phyloP scores from a whole-genome alignment of 2,113 vertebrate species.

The Vulpes ferrilata region DNA sequence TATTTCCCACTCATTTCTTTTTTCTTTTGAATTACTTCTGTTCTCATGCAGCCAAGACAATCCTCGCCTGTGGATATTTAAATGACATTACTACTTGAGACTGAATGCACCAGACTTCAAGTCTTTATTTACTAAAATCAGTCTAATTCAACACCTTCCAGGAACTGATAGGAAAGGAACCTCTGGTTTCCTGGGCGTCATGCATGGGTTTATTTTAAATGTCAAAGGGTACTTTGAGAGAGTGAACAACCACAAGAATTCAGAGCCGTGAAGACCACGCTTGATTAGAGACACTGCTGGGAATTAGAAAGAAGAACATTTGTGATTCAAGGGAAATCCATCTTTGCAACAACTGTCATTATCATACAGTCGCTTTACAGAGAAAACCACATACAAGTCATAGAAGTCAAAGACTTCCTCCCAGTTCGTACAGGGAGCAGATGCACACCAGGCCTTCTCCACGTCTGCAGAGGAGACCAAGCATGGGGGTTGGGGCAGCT shows the following conservation, averaged over 20 bases:
- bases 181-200: not conserved
- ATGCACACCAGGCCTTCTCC: not conserved
- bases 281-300: not conserved
- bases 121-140: not conserved
- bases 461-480: not conserved
- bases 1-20: not conserved
- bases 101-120: not conserved
- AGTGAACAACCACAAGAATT: not conserved
- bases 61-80: not conserved
- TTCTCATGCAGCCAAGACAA: not conserved
- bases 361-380: not conserved
- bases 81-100: not conserved
- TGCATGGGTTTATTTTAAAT: not conserved
- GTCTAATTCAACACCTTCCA: not conserved
- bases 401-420: not conserved
- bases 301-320: constrained; percentile 42
- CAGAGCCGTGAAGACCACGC: not conserved
- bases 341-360: not conserved
- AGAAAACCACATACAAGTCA: constrained; percentile 1
- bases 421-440: not conserved
- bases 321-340: not conserved
- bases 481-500: not conserved
- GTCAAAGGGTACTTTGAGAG: not conserved
- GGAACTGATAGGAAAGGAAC: not conserved
- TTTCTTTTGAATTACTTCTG: not conserved